Evolutionary conservation across 2,113 vertebrate species (phyloP).

Genomic region (Oreochromis niloticus): DNA sequence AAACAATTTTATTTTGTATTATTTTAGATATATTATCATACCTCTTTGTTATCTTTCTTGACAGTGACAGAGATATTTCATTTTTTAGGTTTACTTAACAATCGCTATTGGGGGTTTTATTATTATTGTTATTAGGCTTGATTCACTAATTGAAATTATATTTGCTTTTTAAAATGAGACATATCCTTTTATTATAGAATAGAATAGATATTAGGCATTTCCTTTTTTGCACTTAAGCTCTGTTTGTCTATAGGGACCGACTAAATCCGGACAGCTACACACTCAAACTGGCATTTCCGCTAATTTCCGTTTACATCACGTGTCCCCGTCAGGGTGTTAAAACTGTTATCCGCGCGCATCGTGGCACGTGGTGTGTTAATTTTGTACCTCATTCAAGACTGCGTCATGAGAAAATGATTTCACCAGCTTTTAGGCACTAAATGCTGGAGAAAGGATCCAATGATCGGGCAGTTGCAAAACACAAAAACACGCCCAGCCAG

Average conservation of each 20-base stretch:
- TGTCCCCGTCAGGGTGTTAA: background rate
- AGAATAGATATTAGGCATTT: background rate
- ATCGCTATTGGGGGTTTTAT: background rate
- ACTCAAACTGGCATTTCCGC: background rate
- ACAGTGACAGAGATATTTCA: background rate
- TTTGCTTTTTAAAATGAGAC: background rate
- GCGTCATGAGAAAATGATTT: background rate
- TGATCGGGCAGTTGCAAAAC: background rate
- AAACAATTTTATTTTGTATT: background rate
- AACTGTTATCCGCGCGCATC: background rate
- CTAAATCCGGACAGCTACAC: background rate
- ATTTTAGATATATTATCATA: background rate
- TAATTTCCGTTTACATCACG: background rate
- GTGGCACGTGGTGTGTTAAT: background rate
- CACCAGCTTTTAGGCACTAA: background rate
- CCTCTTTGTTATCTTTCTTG: background rate
- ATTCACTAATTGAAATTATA: background rate
- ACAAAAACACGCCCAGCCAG: background rate
- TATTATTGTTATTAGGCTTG: background rate
- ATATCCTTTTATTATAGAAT: background rate
- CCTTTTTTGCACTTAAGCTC: background rate
- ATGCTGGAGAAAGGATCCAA: background rate
- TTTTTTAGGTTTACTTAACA: background rate
- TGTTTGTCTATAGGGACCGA: background rate
- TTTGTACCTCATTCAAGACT: background rate